A percentile compares a stretch with the other conserved stretches of the same genome.
These are phyloP conservation scores for Cairina moschata DNA, from an alignment of 2,113 vertebrate genomes.

Conservation along the genomic window DNA sequence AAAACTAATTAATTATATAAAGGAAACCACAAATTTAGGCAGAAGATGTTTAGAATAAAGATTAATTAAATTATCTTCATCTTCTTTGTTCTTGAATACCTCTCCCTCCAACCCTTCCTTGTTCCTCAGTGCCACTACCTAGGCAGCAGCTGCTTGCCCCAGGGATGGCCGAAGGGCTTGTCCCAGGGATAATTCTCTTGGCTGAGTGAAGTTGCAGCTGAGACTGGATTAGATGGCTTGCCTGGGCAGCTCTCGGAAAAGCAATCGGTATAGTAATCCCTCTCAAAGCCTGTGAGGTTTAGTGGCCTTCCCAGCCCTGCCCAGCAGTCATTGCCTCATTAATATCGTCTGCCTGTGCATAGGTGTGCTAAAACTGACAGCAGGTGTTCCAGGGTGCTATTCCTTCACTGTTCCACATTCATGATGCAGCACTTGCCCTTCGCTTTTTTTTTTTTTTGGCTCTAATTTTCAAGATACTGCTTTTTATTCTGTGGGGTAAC, in stretches of 20 bases:
- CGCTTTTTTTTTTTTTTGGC: background rate
- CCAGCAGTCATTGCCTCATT: background rate
- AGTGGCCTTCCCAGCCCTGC: background rate
- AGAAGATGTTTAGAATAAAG: background rate
- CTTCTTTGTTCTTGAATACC: background rate
- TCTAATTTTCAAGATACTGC: background rate
- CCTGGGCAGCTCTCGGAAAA: background rate
- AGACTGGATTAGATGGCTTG: background rate
- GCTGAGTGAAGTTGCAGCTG: background rate
- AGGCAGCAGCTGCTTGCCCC: background rate
- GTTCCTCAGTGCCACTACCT: background rate
- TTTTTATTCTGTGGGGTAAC: background rate
- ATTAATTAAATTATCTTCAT: background rate
- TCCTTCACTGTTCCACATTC: background rate
- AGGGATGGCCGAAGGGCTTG: background rate
- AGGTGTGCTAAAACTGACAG: background rate
- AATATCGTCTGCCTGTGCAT: background rate
- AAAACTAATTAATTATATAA: background rate
- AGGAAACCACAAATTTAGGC: background rate
- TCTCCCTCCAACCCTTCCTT: fast-evolving
- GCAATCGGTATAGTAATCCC: background rate
- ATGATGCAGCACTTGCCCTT: background rate
- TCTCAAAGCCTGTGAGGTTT: background rate
- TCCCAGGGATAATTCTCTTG: background rate
- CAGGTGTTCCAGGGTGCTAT: background rate